These are phyloP conservation scores for Patella depressa DNA, from an alignment of 2,888 invertebrate species.

Conservation along the genomic window DNA sequence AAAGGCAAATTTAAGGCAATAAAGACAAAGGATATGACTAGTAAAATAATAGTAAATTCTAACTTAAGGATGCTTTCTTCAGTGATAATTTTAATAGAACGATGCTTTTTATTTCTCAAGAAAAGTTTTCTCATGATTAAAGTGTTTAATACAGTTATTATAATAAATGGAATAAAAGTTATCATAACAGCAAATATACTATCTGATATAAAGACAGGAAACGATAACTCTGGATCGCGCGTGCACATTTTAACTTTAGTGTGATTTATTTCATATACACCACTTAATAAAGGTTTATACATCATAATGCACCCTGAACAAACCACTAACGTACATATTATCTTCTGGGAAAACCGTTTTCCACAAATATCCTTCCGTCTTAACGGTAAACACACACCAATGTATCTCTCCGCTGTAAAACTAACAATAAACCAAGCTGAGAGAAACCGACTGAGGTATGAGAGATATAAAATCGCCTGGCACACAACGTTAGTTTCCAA, in stretches of 20 bases:
- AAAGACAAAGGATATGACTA: slow-evolving; percentile 66
- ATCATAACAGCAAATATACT: slow-evolving; percentile 60
- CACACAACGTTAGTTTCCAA: slow-evolving; percentile 76
- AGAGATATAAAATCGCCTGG: slow-evolving; percentile 81
- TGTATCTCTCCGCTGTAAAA: slow-evolving; percentile 65
- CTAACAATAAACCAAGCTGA: slow-evolving; percentile 66
- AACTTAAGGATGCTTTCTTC: slow-evolving; percentile 61
- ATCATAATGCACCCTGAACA: slow-evolving; percentile 47
- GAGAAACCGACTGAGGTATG: slow-evolving; percentile 69
- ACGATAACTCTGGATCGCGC: slow-evolving; percentile 40
- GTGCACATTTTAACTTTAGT: slow-evolving; percentile 48
- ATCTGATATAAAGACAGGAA: slow-evolving; percentile 59
- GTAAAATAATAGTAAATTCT: slow-evolving; percentile 65
- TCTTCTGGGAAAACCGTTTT: slow-evolving; percentile 51
- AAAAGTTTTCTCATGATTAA: slow-evolving; percentile 63
- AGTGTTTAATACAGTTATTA: slow-evolving; percentile 61
- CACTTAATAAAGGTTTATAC: slow-evolving; percentile 61
- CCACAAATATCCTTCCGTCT: slow-evolving; percentile 59
- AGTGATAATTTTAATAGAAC: slow-evolving; percentile 47
- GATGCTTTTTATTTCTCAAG: slow-evolving; percentile 50
- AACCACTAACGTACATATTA: slow-evolving; percentile 48
- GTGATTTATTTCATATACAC: slow-evolving; percentile 33
- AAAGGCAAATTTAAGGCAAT: slow-evolving; percentile 65
- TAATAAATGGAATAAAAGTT: slow-evolving; percentile 63
- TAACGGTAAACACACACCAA: slow-evolving; percentile 65